Evolutionary conservation across 2,888 invertebrate genomes (phyloP).

Genomic region (Ormyrus labotus): DNA sequence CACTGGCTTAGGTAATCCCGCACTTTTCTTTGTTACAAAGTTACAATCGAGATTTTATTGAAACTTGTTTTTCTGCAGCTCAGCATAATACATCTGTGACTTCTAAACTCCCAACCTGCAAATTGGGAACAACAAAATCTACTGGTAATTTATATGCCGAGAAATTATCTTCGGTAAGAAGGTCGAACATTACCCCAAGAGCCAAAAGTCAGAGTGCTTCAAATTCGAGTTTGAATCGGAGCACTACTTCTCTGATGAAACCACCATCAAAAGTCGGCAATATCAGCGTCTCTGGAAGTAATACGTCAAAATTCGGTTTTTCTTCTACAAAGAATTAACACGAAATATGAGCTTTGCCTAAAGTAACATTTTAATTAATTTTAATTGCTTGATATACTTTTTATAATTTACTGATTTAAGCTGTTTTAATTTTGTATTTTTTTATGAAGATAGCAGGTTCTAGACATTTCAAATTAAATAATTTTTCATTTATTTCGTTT

Average conservation of each 20-base stretch:
- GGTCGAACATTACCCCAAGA: not conserved
- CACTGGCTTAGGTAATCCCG: not conserved
- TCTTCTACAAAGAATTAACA: conserved; percentile 21
- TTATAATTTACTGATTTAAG: not conserved
- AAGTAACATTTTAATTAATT: not conserved
- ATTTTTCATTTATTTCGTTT: too few species aligned
- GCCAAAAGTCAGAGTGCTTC: not conserved
- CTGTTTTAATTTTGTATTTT: not conserved
- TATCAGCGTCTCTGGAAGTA: not conserved
- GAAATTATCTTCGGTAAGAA: not conserved
- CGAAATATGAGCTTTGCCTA: not conserved
- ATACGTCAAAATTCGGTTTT: conserved; percentile 20
- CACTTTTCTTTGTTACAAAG: not conserved
- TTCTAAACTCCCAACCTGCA: conserved; percentile 18
- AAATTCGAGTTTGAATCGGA: not conserved
- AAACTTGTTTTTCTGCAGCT: conserved; percentile 3
- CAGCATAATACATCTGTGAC: not conserved
- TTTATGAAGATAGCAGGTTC: too few species aligned
- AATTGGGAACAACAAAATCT: not conserved
- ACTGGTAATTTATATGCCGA: too few species aligned
- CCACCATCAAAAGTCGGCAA: conserved; percentile 26
- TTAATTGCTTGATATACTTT: too few species aligned
- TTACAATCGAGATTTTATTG: not conserved
- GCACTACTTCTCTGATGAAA: conserved; percentile 32
- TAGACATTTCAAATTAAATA: too few species aligned